These are phyloP conservation scores for Phrynocephalus vlangalii DNA, from an alignment of 2,797 vertebrate genomes.

Conservation along the genomic window DNA sequence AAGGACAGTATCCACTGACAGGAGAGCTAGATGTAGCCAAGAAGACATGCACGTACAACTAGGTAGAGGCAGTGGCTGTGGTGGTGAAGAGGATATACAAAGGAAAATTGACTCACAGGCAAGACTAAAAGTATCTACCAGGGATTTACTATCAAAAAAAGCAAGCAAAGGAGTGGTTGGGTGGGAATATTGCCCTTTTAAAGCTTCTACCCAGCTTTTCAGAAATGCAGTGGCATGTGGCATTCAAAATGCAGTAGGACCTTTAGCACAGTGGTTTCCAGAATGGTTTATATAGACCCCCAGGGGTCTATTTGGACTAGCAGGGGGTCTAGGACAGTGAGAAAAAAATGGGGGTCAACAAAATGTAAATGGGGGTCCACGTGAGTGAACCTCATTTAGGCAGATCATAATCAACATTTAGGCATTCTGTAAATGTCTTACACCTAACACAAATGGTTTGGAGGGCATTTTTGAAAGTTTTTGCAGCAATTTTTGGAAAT, in stretches of 20 bases:
- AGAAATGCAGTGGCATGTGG: not conserved
- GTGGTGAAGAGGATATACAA: not conserved
- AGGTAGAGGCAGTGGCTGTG: fast-evolving
- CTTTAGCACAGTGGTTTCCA: not conserved
- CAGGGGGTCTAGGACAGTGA: no score
- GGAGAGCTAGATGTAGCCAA: constrained; percentile 32
- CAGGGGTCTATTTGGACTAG: no score
- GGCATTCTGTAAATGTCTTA: no score
- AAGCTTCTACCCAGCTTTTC: not conserved
- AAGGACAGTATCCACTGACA: constrained; percentile 71
- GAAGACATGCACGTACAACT: not conserved
- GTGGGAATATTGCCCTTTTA: not conserved
- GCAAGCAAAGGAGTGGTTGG: constrained; percentile 16
- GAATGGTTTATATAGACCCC: no score
- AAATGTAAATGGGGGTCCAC: no score
- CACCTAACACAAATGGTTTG: no score
- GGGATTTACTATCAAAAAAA: constrained; percentile 3
- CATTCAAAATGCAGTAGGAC: not conserved
- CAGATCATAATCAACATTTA: no score
- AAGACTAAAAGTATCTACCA: not conserved
- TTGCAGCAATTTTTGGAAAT: no score
- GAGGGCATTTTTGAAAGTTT: no score
- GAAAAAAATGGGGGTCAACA: no score
- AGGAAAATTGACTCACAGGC: not conserved
- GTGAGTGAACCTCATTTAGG: no score